Conservation (phyloP, 1,140 invertebrate genomes). For the Cylas formicarius region DNA sequence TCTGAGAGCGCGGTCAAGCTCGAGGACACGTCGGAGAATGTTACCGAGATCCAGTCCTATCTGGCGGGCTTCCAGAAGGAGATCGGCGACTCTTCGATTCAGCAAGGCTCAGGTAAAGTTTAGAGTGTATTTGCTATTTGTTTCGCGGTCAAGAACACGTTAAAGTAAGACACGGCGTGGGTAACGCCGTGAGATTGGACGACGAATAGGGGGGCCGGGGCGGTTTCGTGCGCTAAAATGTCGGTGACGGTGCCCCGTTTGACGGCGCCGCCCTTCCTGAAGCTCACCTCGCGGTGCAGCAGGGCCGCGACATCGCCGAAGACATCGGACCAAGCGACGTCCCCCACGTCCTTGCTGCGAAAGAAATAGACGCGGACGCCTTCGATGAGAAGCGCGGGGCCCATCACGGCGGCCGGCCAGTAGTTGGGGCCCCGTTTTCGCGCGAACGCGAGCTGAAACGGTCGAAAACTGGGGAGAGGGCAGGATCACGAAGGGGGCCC, state of each 20-base stretch:
- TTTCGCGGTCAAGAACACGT: conserved; percentile 18
- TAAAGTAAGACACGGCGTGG: conserved; percentile 15
- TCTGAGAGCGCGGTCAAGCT: conserved; percentile 37
- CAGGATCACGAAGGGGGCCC: no score
- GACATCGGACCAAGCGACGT: conserved; percentile 9
- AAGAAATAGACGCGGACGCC: conserved; percentile 23
- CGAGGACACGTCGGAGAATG: conserved; percentile 46
- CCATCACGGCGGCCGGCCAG: conserved; percentile 18
- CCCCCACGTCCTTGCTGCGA: conserved; percentile 18
- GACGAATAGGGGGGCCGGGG: conserved; percentile 11
- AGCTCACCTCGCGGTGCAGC: conserved; percentile 16
- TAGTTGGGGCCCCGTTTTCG: conserved; percentile 16
- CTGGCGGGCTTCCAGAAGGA: conserved; percentile 80
- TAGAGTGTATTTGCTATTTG: conserved; percentile 5
- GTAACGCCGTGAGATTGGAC: conserved; percentile 1
- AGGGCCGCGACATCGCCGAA: conserved; percentile 12
- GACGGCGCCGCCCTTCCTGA: conserved; percentile 10
- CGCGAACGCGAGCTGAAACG: conserved; percentile 22
- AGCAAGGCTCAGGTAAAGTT: conserved; percentile 47
- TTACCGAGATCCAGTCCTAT: conserved; percentile 75
- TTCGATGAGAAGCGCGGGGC: conserved; percentile 2
- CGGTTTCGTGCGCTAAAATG: conserved; percentile 2
- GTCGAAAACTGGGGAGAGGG: conserved; percentile 23
- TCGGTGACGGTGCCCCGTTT: conserved; percentile 17
- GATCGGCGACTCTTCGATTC: conserved; percentile 53